Base-by-base conservation (phyloP, 1,140 invertebrate species). In the Lanistes nyassanus region DNA sequence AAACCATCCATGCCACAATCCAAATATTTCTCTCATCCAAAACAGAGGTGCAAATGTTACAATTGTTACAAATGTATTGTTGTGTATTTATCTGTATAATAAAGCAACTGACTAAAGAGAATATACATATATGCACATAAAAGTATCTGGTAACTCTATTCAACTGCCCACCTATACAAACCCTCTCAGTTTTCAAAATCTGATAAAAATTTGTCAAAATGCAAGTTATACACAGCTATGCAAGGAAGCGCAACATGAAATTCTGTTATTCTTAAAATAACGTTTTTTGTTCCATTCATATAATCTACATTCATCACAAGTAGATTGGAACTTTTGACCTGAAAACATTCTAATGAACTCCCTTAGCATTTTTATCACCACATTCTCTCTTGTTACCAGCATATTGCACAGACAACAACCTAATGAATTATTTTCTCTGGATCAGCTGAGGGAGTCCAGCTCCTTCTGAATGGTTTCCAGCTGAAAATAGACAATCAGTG, bases 391-490 rank as follows among this genome's bases (percentile, higher is more conserved):
- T 64, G 7, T 36, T 29, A 31, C 19, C 2, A 31, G 34, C 7
- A 4, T 19, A 31, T 9, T 29, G 29, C 29, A 64, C 23, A 21
- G 36, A n/a, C 34, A 60, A 23, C 6, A 19, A 26, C n/a, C 3
- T 0, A 13, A 23, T 13, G 36, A 26, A 67, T 19, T 34, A 39
- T 26, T 6, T 29, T 36, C 36, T n/a, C 65, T 42, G 21, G 3
- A 19, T 67, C 69, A 73, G 74, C 56, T 72, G 16, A 83, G 56
- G 37, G 70, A 76, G 72, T 83, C 83, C 56, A 84, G 47, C 51
- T 84, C 83, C 64, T 82, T 82, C 73, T 84, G 83, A 77, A 85
- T 80, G 37, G 80, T 79, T 70, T 83, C 82, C 42, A 83, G 62
- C 81, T 83, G 74, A 71, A 76, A 80, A 21, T 23, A 65, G 58